phyloP scores from a whole-genome alignment of 2,113 vertebrate genomes.

The Otocyon megalotis region DNA sequence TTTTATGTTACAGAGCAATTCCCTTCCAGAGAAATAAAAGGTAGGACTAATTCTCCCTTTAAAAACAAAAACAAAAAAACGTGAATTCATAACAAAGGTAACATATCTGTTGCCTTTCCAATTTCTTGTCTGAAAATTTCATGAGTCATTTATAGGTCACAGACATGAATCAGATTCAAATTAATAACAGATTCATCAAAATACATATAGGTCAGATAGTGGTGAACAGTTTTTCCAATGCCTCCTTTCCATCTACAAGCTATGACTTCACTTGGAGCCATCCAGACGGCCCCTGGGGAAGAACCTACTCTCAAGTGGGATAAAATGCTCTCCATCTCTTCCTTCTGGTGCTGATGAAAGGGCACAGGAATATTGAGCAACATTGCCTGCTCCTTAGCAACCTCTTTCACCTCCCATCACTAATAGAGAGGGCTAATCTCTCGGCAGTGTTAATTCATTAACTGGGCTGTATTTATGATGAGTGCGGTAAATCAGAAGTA shows the following conservation, averaged over 20 bases:
- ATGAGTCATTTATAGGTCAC: fast-evolving
- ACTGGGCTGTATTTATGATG: neutral
- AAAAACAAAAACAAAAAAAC: neutral
- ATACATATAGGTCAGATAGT: fast-evolving
- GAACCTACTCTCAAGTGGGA: neutral
- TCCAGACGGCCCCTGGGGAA: neutral
- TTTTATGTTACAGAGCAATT: slow-evolving; percentile 67
- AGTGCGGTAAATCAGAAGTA: neutral
- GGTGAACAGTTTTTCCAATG: fast-evolving
- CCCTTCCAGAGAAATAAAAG: slow-evolving; percentile 61
- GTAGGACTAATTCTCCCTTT: slow-evolving; percentile 37
- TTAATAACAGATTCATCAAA: neutral
- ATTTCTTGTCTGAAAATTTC: neutral
- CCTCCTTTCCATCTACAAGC: neutral
- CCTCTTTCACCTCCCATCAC: no score
- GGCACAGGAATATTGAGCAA: fast-evolving
- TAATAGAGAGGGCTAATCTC: neutral
- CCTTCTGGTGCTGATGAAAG: neutral
- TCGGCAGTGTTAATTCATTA: no score
- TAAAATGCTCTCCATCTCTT: neutral
- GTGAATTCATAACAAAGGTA: slow-evolving; percentile 15
- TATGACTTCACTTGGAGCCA: neutral
- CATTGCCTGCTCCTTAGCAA: neutral
- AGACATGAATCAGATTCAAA: neutral
- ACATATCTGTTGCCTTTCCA: neutral